These are phyloP conservation scores for Cantharis flavilabris DNA, from an alignment of 2,888 invertebrate genomes.

Conservation along the genomic window DNA sequence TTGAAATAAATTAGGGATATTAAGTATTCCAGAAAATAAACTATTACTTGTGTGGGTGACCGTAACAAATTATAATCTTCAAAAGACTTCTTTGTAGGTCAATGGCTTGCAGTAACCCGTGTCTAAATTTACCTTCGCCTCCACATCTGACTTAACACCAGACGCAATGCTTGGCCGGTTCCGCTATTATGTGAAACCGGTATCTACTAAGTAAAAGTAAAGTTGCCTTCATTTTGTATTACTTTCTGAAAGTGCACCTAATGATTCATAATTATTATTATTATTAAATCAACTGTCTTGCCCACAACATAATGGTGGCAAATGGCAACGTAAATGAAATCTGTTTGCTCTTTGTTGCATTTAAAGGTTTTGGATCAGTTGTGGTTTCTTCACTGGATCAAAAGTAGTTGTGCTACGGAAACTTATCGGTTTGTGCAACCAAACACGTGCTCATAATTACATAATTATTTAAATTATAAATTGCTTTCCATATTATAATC, in stretches of 20 bases:
- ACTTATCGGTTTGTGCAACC: neutral
- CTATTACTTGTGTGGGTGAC: neutral
- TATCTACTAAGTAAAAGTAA: slow-evolving; percentile 26
- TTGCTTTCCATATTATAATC: neutral
- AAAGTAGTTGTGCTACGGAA: neutral
- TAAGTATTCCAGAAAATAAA: neutral
- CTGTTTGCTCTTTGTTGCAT: neutral
- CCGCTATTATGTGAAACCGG: slow-evolving; percentile 27
- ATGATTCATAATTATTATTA: neutral
- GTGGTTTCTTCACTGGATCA: neutral
- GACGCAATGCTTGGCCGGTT: slow-evolving; percentile 31
- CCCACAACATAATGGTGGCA: neutral
- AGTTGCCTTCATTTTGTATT: slow-evolving; percentile 3
- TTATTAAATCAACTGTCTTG: neutral
- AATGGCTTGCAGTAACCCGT: slow-evolving; percentile 30
- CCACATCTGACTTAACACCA: slow-evolving; percentile 29
- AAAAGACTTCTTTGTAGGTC: slow-evolving; percentile 22
- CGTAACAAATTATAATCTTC: neutral
- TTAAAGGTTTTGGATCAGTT: neutral
- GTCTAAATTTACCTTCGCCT: slow-evolving; percentile 32
- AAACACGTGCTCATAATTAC: neutral
- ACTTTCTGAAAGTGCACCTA: neutral
- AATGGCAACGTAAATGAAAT: neutral
- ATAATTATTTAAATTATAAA: neutral
- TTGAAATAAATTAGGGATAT: neutral